Conservation (phyloP, 2,888 invertebrate species). For the Argynnis bischoffii region DNA sequence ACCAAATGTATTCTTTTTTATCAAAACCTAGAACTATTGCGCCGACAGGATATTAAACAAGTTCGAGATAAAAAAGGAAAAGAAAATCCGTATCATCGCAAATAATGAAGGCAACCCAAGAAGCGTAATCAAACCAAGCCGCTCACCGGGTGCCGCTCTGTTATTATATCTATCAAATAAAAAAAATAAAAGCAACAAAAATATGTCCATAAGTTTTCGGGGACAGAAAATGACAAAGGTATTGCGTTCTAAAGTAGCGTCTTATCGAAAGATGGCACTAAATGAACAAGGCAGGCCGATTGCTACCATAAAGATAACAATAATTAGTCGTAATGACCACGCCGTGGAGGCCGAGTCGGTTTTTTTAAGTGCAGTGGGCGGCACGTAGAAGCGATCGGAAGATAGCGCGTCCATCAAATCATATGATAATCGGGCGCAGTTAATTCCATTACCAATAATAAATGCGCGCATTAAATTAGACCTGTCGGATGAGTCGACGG, state of each 20-base stretch:
- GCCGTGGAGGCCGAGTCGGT: slow-evolving; percentile 56
- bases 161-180: slow-evolving; percentile 57
- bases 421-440: slow-evolving; percentile 80
- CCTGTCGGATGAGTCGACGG: slow-evolving; percentile 79
- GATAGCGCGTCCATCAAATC: slow-evolving; percentile 82
- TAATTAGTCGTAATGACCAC: slow-evolving; percentile 79
- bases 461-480: slow-evolving; percentile 82
- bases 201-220: slow-evolving; percentile 49
- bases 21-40: slow-evolving; percentile 33
- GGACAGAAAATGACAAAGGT: slow-evolving; percentile 66
- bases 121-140: slow-evolving; percentile 54
- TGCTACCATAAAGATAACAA: slow-evolving; percentile 80
- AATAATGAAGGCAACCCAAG: slow-evolving; percentile 71
- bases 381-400: slow-evolving; percentile 65
- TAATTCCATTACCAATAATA: slow-evolving; percentile 82
- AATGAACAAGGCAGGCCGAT: slow-evolving; percentile 70
- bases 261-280: slow-evolving; percentile 62
- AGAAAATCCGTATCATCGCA: slow-evolving; percentile 74
- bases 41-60: slow-evolving; percentile 41
- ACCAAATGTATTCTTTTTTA: slow-evolving; percentile 29
- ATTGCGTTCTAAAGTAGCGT: slow-evolving; percentile 67
- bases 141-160: slow-evolving; percentile 59
- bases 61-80: slow-evolving; percentile 52
- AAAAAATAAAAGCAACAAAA: slow-evolving; percentile 53
- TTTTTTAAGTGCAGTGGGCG: slow-evolving; percentile 74